Conservation (phyloP, 2,113 vertebrate species). For the Argyrosomus japonicus region DNA sequence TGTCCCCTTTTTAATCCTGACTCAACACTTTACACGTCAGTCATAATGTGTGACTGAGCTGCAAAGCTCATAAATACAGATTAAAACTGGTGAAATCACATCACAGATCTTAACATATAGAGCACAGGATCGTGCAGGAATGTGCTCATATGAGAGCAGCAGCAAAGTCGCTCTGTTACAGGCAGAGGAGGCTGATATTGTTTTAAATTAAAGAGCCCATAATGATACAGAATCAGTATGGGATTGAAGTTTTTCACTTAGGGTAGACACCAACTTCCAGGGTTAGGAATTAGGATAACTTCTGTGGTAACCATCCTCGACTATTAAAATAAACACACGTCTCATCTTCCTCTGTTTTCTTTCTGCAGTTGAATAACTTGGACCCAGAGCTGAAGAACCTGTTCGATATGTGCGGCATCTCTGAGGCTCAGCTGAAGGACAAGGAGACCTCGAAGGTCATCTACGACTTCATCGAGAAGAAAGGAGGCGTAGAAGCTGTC, state of each 20-base stretch:
- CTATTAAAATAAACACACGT: background rate
- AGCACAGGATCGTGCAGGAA: background rate
- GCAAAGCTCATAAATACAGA: constrained; percentile 30
- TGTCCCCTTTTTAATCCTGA: background rate
- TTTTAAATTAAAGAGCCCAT: background rate
- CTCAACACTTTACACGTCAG: background rate
- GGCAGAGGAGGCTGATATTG: background rate
- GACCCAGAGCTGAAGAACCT: constrained; percentile 98
- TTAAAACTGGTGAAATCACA: constrained; percentile 6
- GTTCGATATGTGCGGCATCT: constrained; percentile 98
- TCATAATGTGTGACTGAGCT: constrained; percentile 15
- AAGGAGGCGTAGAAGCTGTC: constrained; percentile 97
- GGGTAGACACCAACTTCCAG: no score
- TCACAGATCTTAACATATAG: background rate
- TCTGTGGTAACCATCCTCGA: background rate
- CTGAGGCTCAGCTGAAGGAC: constrained; percentile 97
- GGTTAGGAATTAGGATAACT: background rate
- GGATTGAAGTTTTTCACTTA: background rate
- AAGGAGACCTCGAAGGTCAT: constrained; percentile 99
- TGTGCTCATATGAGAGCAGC: background rate
- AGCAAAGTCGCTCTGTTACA: background rate
- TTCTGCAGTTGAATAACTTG: constrained; percentile 92
- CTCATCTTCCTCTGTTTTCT: background rate
- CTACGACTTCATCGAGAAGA: constrained; percentile 99
- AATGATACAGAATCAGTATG: background rate